Evolutionary conservation across 2,113 vertebrate species (phyloP).

Genomic region (Siniperca chuatsi): DNA sequence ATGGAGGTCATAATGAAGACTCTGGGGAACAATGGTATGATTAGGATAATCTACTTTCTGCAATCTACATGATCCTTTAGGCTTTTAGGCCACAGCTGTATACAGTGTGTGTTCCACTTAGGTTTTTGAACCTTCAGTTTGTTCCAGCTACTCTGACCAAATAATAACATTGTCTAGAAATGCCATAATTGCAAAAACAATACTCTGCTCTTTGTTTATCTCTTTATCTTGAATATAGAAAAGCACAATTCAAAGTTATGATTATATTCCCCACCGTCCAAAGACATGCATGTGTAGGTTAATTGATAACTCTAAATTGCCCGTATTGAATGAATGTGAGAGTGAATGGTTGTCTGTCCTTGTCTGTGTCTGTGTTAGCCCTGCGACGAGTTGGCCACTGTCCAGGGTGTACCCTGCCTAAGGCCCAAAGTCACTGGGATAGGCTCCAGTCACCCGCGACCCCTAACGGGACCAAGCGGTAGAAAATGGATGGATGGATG

Average conservation of each 20-base stretch:
- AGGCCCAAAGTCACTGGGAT: no score
- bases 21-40: conserved; percentile 92
- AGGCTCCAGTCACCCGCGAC: no score
- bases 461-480: no score
- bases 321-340: no score
- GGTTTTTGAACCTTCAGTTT: conserved; percentile 4
- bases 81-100: conserved; percentile 14
- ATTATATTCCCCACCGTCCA: no score
- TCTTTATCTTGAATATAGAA: background rate
- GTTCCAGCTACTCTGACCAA: background rate
- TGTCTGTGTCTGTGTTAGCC: no score
- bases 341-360: no score
- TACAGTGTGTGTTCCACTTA: background rate
- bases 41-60: conserved; percentile 11
- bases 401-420: no score
- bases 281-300: no score
- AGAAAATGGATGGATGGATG: no score
- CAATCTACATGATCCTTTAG: conserved; percentile 18
- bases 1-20: conserved; percentile 99
- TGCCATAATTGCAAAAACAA: conserved; percentile 9
- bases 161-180: conserved; percentile 7
- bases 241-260: background rate
- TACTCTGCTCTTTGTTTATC: background rate
- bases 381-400: no score
- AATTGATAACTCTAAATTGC: no score